phyloP scores from a whole-genome alignment of 2,888 invertebrate species.

The Hydrotaea cyrtoneurina region DNA sequence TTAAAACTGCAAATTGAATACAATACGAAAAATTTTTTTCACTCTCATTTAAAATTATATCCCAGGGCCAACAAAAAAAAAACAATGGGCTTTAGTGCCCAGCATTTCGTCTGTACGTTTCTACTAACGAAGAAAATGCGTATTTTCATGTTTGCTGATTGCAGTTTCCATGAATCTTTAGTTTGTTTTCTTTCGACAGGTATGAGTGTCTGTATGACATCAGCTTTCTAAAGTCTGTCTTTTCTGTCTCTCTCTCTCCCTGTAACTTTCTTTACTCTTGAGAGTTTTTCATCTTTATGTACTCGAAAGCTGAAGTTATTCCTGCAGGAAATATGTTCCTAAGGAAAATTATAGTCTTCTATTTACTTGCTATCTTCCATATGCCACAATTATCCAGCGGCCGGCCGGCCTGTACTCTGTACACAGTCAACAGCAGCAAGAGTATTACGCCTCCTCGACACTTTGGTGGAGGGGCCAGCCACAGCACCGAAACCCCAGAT shows the following conservation, averaged over 20 bases:
- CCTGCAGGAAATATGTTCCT: slow-evolving; percentile 6
- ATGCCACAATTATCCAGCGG: slow-evolving; percentile 33
- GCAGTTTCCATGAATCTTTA: slow-evolving; percentile 24
- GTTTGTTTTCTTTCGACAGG: neutral
- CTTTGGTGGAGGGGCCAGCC: neutral
- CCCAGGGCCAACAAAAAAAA: too few species aligned
- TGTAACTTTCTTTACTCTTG: neutral
- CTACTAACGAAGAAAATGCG: neutral
- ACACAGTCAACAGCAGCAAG: neutral
- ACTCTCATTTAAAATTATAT: too few species aligned
- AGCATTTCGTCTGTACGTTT: too few species aligned
- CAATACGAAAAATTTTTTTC: too few species aligned
- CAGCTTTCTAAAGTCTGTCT: neutral
- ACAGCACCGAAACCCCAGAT: neutral
- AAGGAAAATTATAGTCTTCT: slow-evolving; percentile 35
- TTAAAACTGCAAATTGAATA: too few species aligned
- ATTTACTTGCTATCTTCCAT: slow-evolving; percentile 28
- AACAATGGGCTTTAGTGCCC: too few species aligned
- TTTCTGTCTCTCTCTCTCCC: too few species aligned
- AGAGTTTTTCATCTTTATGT: neutral
- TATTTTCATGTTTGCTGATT: slow-evolving; percentile 20
- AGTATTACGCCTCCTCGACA: neutral
- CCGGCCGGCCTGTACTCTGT: slow-evolving; percentile 1
- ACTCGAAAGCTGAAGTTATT: slow-evolving; percentile 12
- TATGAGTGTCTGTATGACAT: neutral